Evolutionary conservation across 2,797 vertebrate species (phyloP).

Genomic region (Cuniculus paca): DNA sequence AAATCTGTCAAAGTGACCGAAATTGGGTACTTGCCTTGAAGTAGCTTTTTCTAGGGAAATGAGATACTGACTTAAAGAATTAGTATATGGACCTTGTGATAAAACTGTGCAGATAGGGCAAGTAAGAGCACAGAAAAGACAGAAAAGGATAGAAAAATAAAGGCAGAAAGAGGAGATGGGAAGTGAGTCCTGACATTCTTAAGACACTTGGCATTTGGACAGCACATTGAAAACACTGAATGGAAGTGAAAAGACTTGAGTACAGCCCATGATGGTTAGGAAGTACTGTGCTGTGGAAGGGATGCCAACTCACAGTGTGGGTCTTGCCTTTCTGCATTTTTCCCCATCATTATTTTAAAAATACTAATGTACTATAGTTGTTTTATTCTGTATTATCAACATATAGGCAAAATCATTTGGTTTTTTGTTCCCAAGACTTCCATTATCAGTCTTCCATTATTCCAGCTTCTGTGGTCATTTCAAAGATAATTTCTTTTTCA

Average conservation of each 20-base stretch:
- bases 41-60: neutral
- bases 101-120: neutral
- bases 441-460: conserved; percentile 28
- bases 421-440: neutral
- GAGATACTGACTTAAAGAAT: neutral
- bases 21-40: neutral
- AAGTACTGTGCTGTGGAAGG: neutral
- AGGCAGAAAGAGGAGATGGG: too few species aligned
- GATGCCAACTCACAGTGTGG: neutral
- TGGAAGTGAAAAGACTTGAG: neutral
- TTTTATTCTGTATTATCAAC: neutral
- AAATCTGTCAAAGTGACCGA: neutral
- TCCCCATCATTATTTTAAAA: neutral
- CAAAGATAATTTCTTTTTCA: conserved; percentile 69
- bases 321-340: neutral
- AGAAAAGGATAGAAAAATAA: neutral
- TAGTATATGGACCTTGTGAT: neutral
- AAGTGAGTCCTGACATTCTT: neutral
- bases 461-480: conserved; percentile 83
- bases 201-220: neutral
- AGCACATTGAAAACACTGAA: neutral
- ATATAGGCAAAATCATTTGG: conserved; percentile 9
- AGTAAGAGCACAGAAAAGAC: neutral
- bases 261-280: neutral
- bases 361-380: neutral